Conservation (phyloP, 2,888 invertebrate genomes). For the Capitulum mitella region DNA sequence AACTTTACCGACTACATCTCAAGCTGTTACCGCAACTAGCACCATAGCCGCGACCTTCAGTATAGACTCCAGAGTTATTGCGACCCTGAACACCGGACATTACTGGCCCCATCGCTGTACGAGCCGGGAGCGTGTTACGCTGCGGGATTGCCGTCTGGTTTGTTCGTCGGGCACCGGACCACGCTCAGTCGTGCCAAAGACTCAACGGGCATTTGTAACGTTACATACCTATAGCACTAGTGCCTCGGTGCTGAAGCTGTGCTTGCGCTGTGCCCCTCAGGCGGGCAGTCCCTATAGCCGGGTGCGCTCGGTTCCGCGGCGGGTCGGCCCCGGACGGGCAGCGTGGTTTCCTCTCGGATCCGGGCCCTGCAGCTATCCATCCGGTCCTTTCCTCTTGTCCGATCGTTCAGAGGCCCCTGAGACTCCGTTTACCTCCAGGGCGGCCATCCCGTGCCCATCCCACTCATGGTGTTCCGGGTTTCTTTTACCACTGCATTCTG, state of each 20-base stretch:
- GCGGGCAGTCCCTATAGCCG: not conserved
- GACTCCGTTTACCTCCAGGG: no score
- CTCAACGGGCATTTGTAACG: not conserved
- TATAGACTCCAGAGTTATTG: not conserved
- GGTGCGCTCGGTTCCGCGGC: no score
- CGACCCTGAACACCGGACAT: not conserved
- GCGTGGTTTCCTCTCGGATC: not conserved
- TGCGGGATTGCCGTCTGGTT: not conserved
- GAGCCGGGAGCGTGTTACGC: not conserved
- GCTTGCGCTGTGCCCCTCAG: no score
- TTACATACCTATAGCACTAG: slow-evolving; percentile 13
- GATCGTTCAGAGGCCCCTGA: no score
- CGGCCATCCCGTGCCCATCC: no score
- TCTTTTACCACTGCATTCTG: not conserved
- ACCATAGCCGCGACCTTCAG: not conserved
- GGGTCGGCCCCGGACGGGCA: no score
- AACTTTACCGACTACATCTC: not conserved
- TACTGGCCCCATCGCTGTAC: not conserved
- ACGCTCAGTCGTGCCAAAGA: slow-evolving; percentile 21
- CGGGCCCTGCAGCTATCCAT: not conserved
- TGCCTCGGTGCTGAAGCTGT: not conserved
- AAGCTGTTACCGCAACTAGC: not conserved
- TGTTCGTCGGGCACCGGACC: not conserved
- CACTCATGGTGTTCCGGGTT: not conserved
- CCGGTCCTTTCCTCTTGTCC: no score